Evolutionary conservation across 2,797 vertebrate species (phyloP).

Genomic region (Siniperca obscura): DNA sequence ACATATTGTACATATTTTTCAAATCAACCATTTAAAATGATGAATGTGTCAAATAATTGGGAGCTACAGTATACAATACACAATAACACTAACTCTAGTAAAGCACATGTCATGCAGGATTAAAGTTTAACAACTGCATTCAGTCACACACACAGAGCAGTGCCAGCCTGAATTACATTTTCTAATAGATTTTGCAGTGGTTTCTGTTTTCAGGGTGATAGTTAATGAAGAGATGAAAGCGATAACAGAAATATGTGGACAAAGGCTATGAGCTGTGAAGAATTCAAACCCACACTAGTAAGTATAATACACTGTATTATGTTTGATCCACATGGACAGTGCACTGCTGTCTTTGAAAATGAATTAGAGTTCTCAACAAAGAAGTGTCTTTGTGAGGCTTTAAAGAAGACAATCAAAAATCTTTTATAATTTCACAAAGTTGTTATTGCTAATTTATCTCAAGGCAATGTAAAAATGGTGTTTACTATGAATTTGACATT

Average conservation of each 20-base stretch:
- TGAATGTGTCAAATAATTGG: background rate
- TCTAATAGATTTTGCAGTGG: background rate
- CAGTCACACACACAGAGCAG: background rate
- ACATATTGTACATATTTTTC: background rate
- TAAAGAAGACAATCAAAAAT: background rate
- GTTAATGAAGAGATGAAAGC: background rate
- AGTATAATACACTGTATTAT: slow-evolving; percentile 4
- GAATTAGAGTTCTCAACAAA: slow-evolving; percentile 1
- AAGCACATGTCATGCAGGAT: slow-evolving; percentile 14
- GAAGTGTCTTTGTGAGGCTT: background rate
- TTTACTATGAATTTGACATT: background rate
- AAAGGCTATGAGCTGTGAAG: background rate
- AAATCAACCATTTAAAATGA: background rate
- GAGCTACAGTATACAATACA: background rate
- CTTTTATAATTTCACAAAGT: background rate
- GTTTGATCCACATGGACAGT: slow-evolving; percentile 13
- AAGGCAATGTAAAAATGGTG: background rate
- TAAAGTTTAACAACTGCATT: slow-evolving; percentile 18
- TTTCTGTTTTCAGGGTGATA: background rate
- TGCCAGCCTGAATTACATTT: background rate
- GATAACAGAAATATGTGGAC: background rate
- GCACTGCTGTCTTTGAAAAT: slow-evolving; percentile 8
- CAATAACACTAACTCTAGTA: too few relatives aligned
- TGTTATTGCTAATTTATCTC: background rate
- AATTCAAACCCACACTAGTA: background rate